phyloP scores from a whole-genome alignment of 2,113 vertebrate species.

The Butorides virescens region DNA sequence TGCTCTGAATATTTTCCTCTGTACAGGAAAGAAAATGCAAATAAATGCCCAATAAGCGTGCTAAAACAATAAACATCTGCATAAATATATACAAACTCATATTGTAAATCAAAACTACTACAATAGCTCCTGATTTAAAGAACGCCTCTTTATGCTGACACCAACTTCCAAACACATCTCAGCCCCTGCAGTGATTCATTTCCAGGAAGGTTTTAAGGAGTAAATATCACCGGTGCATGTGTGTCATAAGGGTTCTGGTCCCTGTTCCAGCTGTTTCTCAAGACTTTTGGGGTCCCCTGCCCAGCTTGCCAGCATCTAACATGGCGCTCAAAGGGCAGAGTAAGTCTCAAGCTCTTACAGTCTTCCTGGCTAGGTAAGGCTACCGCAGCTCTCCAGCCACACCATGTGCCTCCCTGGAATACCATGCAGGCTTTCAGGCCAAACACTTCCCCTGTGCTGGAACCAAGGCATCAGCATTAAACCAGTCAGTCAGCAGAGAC shows the following conservation, averaged over 20 bases:
- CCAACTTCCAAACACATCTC: background rate
- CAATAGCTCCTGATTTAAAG: background rate
- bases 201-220: background rate
- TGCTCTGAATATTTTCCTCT: background rate
- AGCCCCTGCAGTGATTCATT: background rate
- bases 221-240: background rate
- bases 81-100: background rate
- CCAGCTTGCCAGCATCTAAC: background rate
- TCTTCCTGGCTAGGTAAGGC: background rate
- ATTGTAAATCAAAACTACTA: background rate
- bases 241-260: background rate
- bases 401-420: background rate
- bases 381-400: background rate
- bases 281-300: background rate
- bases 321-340: background rate
- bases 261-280: background rate
- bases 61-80: background rate
- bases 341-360: background rate
- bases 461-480: background rate
- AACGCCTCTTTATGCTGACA: background rate
- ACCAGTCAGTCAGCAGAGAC: background rate
- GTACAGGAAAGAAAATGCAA: background rate
- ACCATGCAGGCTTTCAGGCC: background rate
- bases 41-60: background rate
- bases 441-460: background rate